phyloP scores from a whole-genome alignment of 2,888 invertebrate genomes.

The Crepidodera aurea region DNA sequence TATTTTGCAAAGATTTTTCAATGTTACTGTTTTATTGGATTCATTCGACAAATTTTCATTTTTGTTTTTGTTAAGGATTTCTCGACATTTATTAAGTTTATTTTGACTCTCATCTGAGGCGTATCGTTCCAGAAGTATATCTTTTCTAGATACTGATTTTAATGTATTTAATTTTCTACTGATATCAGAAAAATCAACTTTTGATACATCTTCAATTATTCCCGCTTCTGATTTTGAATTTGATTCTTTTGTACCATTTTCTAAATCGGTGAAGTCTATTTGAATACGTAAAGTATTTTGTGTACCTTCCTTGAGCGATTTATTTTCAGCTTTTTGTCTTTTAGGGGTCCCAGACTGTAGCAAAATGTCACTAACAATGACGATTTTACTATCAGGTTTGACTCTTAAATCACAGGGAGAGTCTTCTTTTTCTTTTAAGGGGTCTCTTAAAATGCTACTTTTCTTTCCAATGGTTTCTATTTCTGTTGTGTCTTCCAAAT shows the following conservation, averaged over 20 bases:
- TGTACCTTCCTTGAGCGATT: too few species aligned
- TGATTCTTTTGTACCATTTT: too few species aligned
- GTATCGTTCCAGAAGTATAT: not conserved
- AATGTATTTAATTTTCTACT: not conserved
- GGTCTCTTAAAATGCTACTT: too few species aligned
- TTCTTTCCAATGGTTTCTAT: too few species aligned
- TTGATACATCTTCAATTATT: not conserved
- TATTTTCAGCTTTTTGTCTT: not conserved
- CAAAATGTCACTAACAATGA: conserved; percentile 11
- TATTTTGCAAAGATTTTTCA: too few species aligned
- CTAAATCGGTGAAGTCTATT: too few species aligned
- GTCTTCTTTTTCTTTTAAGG: not conserved
- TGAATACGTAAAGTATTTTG: too few species aligned
- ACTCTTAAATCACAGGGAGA: too few species aligned
- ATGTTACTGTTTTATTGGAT: too few species aligned
- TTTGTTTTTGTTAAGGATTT: too few species aligned
- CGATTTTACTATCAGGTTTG: not conserved
- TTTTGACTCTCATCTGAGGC: not conserved
- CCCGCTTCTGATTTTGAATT: not conserved
- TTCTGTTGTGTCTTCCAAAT: too few species aligned
- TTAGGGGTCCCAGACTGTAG: not conserved
- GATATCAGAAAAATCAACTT: not conserved
- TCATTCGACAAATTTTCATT: too few species aligned
- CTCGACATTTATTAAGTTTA: not conserved
- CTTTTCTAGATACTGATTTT: conserved; percentile 6